Conservation (phyloP, 2,797 vertebrate species). For the Parauchenoglanis ngamensis region DNA sequence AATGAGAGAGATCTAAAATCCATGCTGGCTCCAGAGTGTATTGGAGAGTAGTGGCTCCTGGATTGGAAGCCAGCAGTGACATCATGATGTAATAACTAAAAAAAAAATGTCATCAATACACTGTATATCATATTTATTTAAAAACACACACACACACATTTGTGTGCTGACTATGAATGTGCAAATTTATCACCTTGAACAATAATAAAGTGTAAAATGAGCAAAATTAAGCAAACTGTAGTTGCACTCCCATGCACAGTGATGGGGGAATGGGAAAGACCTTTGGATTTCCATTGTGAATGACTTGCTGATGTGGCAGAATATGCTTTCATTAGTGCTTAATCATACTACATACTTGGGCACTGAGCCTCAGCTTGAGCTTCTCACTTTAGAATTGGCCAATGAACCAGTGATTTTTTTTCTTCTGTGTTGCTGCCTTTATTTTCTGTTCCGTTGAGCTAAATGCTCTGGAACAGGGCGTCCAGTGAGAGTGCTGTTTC, state of each 20-base stretch:
- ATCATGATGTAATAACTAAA: background rate
- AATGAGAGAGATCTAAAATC: background rate
- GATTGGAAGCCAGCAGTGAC: background rate
- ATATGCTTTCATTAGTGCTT: background rate
- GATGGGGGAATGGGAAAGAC: background rate
- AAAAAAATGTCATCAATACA: background rate
- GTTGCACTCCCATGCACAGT: background rate
- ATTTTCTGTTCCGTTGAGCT: slow-evolving; percentile 56
- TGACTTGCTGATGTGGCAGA: slow-evolving; percentile 6
- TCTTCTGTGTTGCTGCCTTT: slow-evolving; percentile 31
- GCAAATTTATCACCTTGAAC: background rate
- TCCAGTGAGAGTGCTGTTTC: slow-evolving; percentile 62
- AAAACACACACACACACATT: background rate
- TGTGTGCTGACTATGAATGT: background rate
- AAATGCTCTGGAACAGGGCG: slow-evolving; percentile 63
- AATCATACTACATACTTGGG: slow-evolving; percentile 29
- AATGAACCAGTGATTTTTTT: slow-evolving; percentile 11
- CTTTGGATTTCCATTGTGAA: background rate
- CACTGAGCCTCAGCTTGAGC: background rate
- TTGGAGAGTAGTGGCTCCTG: background rate
- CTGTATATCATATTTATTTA: background rate
- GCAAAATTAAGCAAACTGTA: background rate
- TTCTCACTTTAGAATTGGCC: slow-evolving; percentile 26
- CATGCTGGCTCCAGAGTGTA: background rate
- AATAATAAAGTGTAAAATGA: background rate